Evolutionary conservation across 2,113 vertebrate species (phyloP).

Genomic region (Trinectes maculatus): DNA sequence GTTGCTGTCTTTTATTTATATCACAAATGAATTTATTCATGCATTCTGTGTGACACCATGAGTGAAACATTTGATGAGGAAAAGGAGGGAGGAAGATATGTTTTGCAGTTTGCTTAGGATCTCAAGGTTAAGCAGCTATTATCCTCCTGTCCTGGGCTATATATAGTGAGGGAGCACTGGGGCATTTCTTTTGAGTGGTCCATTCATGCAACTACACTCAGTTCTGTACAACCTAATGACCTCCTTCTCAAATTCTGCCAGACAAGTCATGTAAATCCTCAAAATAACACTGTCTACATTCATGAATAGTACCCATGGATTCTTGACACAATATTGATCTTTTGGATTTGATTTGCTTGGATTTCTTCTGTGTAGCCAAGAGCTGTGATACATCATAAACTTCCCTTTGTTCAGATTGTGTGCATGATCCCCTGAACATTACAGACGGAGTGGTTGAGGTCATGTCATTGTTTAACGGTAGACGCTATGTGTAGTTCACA

Average conservation of each 20-base stretch:
- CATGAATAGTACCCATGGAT: background rate
- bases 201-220: slow-evolving; percentile 17
- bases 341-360: no score
- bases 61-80: slow-evolving; percentile 12
- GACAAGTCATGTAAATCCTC: slow-evolving; percentile 19
- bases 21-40: background rate
- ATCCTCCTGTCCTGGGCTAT: slow-evolving; percentile 22
- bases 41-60: background rate
- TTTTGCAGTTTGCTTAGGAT: slow-evolving; percentile 14
- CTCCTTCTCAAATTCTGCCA: slow-evolving; percentile 26
- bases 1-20: background rate
- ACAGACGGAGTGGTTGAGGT: slow-evolving; percentile 14
- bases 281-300: slow-evolving; percentile 10
- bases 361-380: background rate
- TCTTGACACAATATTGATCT: background rate
- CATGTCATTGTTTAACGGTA: slow-evolving; percentile 15
- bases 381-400: background rate
- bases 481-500: slow-evolving; percentile 30
- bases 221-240: slow-evolving; percentile 21
- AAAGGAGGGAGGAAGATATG: slow-evolving; percentile 1
- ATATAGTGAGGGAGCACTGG: background rate
- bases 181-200: slow-evolving; percentile 33
- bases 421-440: slow-evolving; percentile 17
- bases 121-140: slow-evolving; percentile 37
- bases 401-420: background rate